These are phyloP conservation scores for Palythoa grandis DNA, from an alignment of 92 coral and sea anemone species.

Conservation along the genomic window DNA sequence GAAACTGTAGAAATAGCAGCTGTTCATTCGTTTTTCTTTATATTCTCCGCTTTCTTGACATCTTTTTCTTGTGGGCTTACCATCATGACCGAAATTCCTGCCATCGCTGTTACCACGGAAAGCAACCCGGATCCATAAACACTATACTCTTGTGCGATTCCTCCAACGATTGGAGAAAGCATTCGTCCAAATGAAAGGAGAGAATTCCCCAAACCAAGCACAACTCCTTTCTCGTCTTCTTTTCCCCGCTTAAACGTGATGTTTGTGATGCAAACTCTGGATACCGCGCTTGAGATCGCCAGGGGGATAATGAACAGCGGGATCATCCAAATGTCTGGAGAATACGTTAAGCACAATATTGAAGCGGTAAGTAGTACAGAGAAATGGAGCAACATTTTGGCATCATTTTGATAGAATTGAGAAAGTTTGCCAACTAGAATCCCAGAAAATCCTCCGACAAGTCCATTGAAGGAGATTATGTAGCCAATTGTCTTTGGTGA, in stretches of 20 bases:
- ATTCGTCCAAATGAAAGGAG: conserved; percentile 88
- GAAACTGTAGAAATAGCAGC: too few species aligned
- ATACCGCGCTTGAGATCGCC: conserved; percentile 87
- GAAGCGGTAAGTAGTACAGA: conserved; percentile 67
- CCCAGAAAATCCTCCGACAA: conserved; percentile 82
- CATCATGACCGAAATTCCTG: conserved; percentile 66
- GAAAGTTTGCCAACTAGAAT: conserved; percentile 72
- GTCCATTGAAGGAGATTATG: conserved; percentile 86
- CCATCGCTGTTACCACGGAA: conserved; percentile 64
- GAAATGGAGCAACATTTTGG: conserved; percentile 77
- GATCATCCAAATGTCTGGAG: conserved; percentile 78
- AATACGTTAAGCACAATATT: conserved; percentile 75
- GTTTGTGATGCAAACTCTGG: conserved; percentile 82
- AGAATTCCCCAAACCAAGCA: conserved; percentile 89
- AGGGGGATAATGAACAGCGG: conserved; percentile 72
- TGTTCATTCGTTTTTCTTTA: conserved; percentile 43
- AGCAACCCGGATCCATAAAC: conserved; percentile 81
- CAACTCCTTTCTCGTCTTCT: conserved; percentile 87
- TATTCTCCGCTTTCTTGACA: background rate
- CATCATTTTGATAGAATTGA: conserved; percentile 69
- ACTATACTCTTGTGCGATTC: conserved; percentile 82
- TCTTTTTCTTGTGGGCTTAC: conserved; percentile 48
- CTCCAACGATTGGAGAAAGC: conserved; percentile 94
- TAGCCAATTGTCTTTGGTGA: conserved; percentile 90
- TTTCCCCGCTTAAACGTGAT: conserved; percentile 72